Base-by-base conservation (phyloP, 2,797 vertebrate species). In the Mareca strepera region DNA sequence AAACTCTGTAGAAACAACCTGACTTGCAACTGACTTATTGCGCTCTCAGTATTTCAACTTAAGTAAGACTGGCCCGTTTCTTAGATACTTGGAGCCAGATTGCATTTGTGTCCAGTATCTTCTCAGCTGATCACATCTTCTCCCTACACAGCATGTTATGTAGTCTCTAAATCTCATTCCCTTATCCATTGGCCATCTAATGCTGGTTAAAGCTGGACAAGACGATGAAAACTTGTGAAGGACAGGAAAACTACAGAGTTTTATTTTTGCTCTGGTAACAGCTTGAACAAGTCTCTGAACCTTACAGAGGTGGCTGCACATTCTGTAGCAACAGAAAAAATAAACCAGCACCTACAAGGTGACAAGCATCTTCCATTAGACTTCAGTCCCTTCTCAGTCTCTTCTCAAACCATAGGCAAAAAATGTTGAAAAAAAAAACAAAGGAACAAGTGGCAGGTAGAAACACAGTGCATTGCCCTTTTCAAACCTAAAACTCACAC, bases 21-120 rank as follows among this genome's bases (percentile, higher is more conserved):
- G 53, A 31, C 58, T 78, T 70, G 31, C 7, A 68, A 68, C 1
- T 17, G 41, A 8, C 37, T 93, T 66, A 5, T 4, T 46, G 62
- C 10, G 8, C 28, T 69, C 69, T 74, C 85, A 83, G 64, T 39
- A 41, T 37, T 75, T 22, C 3, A 44, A 68, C 22, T 28, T 50
- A 37, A 14, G 1, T 50, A 37, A 14, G 1, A 0, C 3, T 37
- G 69, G 41, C 28, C 17, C 53, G 1, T 64, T 64, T 22, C 69
- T 90, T 17, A 35, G 60, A 35, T 7, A 6, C 6, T 16, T 17
- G 39, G 44, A 82, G 58, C 22, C 50, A 46, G 31, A 48, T 53
- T 25, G 28, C 43, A 29, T 33, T 72, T 37, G 41, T 0, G 2
- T 1, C 18, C 26, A 4, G 59, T 15, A 15, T 18, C 13, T 4